Percentiles rank a stretch among this genome's conserved stretches.
Evolutionary conservation across 2,797 vertebrate species (phyloP).

Genomic region (Austrolebias charrua): DNA sequence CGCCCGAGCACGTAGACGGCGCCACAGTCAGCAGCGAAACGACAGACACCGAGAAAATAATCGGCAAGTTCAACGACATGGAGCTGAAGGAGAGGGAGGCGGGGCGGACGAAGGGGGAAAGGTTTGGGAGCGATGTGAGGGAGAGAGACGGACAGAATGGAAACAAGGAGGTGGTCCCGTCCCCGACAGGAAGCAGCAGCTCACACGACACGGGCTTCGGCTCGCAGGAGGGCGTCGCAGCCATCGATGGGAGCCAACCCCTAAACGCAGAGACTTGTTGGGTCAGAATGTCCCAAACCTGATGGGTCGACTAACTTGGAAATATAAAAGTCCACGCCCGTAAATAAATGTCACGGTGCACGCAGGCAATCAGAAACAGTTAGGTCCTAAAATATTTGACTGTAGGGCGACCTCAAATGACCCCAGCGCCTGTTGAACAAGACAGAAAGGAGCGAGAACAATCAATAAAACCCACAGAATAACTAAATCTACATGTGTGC

Average conservation of each 20-base stretch:
- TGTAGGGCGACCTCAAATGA: no score
- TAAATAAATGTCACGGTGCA: no score
- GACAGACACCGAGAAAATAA: slow-evolving; percentile 20
- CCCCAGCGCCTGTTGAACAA: no score
- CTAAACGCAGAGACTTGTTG: not conserved
- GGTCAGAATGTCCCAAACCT: no score
- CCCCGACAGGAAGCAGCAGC: slow-evolving; percentile 72
- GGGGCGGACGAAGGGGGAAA: slow-evolving; percentile 35
- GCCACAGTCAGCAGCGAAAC: slow-evolving; percentile 5
- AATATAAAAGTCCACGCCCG: no score
- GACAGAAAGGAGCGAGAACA: no score
- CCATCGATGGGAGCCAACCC: slow-evolving; percentile 37
- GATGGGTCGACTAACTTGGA: no score
- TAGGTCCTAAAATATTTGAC: no score
- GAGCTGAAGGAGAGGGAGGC: slow-evolving; percentile 51
- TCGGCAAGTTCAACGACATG: slow-evolving; percentile 36
- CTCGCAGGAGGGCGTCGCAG: slow-evolving; percentile 73
- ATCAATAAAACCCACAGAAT: no score
- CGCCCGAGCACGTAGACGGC: not conserved
- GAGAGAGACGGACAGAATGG: slow-evolving; percentile 34
- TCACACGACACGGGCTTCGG: slow-evolving; percentile 80
- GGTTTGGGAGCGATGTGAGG: slow-evolving; percentile 36
- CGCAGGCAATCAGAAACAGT: no score
- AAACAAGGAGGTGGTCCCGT: slow-evolving; percentile 53
- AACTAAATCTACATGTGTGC: no score